Evolutionary conservation across 2,113 vertebrate species (phyloP), one percentile per base, ranked within the genome.

Genomic region (Nematolebias whitei): DNA sequence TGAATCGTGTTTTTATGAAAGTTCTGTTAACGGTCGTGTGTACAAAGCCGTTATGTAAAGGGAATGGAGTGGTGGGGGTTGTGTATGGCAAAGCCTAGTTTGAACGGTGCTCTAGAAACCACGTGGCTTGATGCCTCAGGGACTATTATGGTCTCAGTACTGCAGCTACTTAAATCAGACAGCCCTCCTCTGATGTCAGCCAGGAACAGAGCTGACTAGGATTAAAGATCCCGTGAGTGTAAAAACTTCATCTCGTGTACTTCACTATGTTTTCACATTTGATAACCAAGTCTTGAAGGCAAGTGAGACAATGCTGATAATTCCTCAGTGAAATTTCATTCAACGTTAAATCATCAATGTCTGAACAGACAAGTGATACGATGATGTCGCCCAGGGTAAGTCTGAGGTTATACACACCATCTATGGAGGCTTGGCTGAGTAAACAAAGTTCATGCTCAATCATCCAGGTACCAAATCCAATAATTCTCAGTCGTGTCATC

Each of bases 11-110:
- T 68, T 68, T 76, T 50, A 45, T 66, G 61, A 57, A 52, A 18
- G 72, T 71, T 62, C 68, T 57, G 72, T 53, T 43, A 50, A 54
- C 38, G 76, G 65, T 59, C 22, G n/a, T 60, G 74, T 62, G 84
- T 74, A 77, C 86, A 83, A 60, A 35, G 41, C 5, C 0, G 71
- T 92, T 90, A 85, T 23, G 44, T 74, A 91, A 89, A 6, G 38
- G 47, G 48, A 35, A 35, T 8, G 32, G 5, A 35, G 9, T 35
- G 32, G 5, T 10, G 61, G 76, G 78, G 40, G 43, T 64, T 47
- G 35, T 85, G 85, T 73, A 78, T n/a, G n/a, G n/a, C 77, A 63
- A 74, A 76, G 63, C 38, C 75, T 80, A 73, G 51, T 76, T 76
- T 80, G 74, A 74, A 52, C 44, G 47, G 63, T 38, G 50, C 57